Evolutionary conservation across 2,113 vertebrate genomes (phyloP).

Genomic region (Hemibagrus wyckioides): DNA sequence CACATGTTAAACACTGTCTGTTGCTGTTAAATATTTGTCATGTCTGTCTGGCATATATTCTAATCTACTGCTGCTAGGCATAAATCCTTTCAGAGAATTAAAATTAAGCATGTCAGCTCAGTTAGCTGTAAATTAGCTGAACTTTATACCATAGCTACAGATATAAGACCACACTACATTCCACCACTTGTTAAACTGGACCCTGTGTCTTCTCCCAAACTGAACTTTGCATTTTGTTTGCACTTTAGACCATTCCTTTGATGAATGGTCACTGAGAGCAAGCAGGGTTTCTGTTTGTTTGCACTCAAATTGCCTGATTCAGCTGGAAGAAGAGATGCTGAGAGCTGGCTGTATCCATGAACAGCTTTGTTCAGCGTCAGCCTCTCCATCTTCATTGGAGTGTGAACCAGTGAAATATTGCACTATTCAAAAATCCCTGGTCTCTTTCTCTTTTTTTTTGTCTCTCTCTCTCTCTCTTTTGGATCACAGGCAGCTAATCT

Average conservation of each 20-base stretch:
- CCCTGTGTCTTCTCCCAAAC: background rate
- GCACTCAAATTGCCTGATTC: conserved; percentile 12
- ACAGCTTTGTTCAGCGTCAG: conserved; percentile 38
- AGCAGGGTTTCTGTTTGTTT: background rate
- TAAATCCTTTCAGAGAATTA: background rate
- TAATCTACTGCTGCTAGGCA: background rate
- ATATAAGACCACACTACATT: background rate
- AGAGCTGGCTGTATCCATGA: conserved; percentile 29
- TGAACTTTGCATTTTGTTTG: background rate
- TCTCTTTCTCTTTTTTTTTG: conserved; percentile 24
- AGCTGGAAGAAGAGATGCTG: conserved; percentile 41
- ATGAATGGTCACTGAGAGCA: conserved; percentile 2
- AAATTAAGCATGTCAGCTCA: conserved; percentile 6
- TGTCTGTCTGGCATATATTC: conserved; percentile 23
- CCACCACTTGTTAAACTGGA: background rate
- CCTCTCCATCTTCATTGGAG: conserved; percentile 46
- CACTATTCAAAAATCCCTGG: conserved; percentile 3
- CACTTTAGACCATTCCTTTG: background rate
- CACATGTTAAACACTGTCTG: conserved; percentile 33
- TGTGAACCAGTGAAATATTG: conserved; percentile 46
- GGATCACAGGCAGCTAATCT: conserved; percentile 69
- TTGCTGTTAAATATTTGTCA: conserved; percentile 30
- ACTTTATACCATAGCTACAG: background rate
- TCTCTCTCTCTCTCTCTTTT: conserved; percentile 52
- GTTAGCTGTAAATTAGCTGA: background rate